Percentiles rank a stretch among this genome's conserved stretches.
Conservation (phyloP, 2,113 vertebrate species). For the Campylorhamphus procurvoides region DNA sequence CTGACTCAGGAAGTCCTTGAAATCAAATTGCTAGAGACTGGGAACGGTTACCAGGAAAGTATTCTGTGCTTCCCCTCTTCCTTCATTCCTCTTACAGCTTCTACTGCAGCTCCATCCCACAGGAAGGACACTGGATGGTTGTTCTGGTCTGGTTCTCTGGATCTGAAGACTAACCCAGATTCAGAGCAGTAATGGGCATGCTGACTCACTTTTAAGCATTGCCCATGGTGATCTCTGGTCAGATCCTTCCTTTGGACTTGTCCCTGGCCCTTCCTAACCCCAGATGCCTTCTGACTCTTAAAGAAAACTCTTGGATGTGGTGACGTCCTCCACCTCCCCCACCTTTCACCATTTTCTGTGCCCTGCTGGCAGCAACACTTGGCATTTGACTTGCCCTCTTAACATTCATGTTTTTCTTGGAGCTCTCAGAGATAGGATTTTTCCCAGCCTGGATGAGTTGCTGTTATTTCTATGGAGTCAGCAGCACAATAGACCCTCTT, state of each 20-base stretch:
- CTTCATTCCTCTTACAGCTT: neutral
- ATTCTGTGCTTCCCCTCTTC: neutral
- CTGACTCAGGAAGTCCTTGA: conserved; percentile 54
- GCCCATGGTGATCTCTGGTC: neutral
- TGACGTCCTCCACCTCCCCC: neutral
- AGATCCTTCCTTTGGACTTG: neutral
- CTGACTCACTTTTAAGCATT: neutral
- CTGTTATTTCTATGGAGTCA: conserved; percentile 56
- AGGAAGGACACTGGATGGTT: neutral
- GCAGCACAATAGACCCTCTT: conserved; percentile 43
- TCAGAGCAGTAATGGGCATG: neutral
- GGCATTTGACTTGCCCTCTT: neutral
- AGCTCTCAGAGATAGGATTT: conserved; percentile 31
- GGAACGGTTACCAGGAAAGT: neutral
- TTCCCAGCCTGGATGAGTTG: conserved; percentile 47
- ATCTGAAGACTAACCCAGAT: neutral
- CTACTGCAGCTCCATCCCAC: neutral
- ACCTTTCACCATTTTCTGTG: neutral
- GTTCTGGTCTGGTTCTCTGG: neutral
- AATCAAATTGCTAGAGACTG: conserved; percentile 14
- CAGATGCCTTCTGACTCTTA: neutral
- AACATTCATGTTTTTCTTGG: conserved; percentile 39
- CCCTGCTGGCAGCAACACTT: conserved; percentile 30
- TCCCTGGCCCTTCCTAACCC: neutral
- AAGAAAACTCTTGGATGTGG: neutral